Conservation (phyloP, 2,797 vertebrate genomes). For the Clarias laeviceps region DNA sequence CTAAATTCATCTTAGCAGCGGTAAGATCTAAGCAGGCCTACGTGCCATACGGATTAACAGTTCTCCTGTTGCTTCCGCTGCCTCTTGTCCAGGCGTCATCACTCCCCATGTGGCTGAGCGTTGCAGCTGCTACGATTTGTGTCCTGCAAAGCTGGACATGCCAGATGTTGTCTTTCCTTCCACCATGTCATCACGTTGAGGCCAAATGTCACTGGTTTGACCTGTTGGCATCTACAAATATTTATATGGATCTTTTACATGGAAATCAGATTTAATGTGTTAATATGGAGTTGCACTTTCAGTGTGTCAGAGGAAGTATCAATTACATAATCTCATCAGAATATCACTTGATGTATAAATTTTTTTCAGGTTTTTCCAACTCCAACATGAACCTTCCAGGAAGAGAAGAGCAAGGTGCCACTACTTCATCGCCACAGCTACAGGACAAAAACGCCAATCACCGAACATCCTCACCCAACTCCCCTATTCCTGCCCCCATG, state of each 20-base stretch:
- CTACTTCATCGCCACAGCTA: slow-evolving; percentile 77
- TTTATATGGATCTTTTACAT: not conserved
- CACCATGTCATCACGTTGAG: slow-evolving; percentile 24
- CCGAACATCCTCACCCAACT: slow-evolving; percentile 77
- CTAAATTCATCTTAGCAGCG: slow-evolving; percentile 56
- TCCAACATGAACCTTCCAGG: slow-evolving; percentile 89
- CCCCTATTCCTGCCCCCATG: slow-evolving; percentile 71
- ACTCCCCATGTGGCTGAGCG: slow-evolving; percentile 26
- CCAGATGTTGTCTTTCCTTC: slow-evolving; percentile 51
- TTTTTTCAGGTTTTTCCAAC: slow-evolving; percentile 80
- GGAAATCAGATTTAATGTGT: not conserved
- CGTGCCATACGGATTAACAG: slow-evolving; percentile 72
- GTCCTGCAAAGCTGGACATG: slow-evolving; percentile 29
- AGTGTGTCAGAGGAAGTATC: not conserved
- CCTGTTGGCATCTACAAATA: not conserved
- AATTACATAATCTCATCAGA: not conserved
- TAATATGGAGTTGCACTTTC: not conserved
- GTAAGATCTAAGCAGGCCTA: slow-evolving; percentile 69
- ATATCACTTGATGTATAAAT: not conserved
- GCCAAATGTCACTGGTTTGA: not conserved
- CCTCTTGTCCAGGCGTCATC: slow-evolving; percentile 45
- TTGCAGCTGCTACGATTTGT: slow-evolving; percentile 46
- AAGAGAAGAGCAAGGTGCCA: slow-evolving; percentile 80
- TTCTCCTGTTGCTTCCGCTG: slow-evolving; percentile 70
- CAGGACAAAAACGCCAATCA: slow-evolving; percentile 96